Evolutionary conservation across 2,797 vertebrate species (phyloP), one percentile per base, ranked within the genome.

Genomic region (Rousettus madagascariensis): DNA sequence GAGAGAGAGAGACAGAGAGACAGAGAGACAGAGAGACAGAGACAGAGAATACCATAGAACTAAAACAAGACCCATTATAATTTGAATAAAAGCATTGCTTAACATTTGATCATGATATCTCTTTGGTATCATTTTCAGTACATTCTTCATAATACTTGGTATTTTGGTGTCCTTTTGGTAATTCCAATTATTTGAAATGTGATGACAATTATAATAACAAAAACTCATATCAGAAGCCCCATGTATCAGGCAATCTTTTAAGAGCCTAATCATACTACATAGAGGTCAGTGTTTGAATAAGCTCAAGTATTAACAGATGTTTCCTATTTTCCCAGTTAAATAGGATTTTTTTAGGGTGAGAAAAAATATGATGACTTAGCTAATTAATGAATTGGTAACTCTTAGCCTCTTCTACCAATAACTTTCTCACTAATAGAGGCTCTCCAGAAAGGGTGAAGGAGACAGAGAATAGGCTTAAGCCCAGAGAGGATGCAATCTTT

Each of bases 281-380:
- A 71, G 24, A 93, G 36, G 61, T 82, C 72, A 74, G 41, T 41
- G 8, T 74, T 53, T 80, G 51, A 93, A 11, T 69, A 91, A 68
- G 71, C 93, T 82, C 20, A 86, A 36, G 46, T 51, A 82, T 0
- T 88, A 85, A 90, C 36, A 93, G 71, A 80, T 85, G 16, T 63
- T 93, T 95, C 26, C n/a, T 84, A 77, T 72, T 94, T 96, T 87
- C 36, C 26, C 49, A 88, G 69, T 87, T 92, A 91, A 84, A 79
- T 0, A 51, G 17, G 38, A 36, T 69, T 30, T 77, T 91, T 66
- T 59, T 85, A 85, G 16, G 78, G 65, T 51, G 79, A 16, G 28
- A 57, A 46, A 84, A 5, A 85, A 20, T 88, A 46, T 26, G 65
- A 46, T 53, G 30, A 71, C 36, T 87, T 79, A 79, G 49, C 17